Base-by-base conservation (phyloP, 1,140 invertebrate species). In the Calliphora vicina region DNA sequence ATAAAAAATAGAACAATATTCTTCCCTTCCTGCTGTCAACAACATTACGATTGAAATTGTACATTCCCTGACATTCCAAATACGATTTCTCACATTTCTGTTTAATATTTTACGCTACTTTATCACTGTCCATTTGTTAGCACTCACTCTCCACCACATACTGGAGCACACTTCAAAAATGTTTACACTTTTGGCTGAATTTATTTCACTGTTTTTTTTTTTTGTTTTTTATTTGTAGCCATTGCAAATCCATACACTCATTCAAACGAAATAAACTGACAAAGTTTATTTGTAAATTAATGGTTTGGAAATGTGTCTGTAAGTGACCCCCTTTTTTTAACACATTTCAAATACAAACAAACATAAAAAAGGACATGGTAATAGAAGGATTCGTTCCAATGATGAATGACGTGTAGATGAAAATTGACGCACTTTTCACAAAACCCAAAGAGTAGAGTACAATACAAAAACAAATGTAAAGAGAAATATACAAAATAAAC, bases 231-330 rank as follows among this genome's bases (percentile, higher is more conserved):
- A 15, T 17, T 57, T 57, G 50, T 57, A 17, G 50, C 15, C n/a
- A n/a, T 57, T 57, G 50, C 13, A n/a, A 17, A 23, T 67, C n/a
- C 25, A 10, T 67, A 23, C 1, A 5, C 5, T 20, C 20, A 6
- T 3, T 10, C 57, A 67, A 23, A 67, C 20, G 57, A 67, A 67
- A 67, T 67, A 78, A 43, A 78, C 74, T 43, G 74, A 78, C 74
- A 78, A 78, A 43, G 74, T 78, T 78, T 78, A 45, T 78, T 78
- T 78, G 74, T 78, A 78, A 43, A 78, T 78, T 78, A 78, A 78
- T 78, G 74, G 74, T 43, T 43, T 43, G 74, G 74, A 78, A 78
- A 78, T 78, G 74, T 78, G 74, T 78, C 74, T 78, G 42, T 78
- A 78, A 78, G 42, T 78, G 74, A 45, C 74, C 74, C 42, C 35